Base-by-base conservation (phyloP, 2,113 vertebrate genomes). In the Meriones unguiculatus region DNA sequence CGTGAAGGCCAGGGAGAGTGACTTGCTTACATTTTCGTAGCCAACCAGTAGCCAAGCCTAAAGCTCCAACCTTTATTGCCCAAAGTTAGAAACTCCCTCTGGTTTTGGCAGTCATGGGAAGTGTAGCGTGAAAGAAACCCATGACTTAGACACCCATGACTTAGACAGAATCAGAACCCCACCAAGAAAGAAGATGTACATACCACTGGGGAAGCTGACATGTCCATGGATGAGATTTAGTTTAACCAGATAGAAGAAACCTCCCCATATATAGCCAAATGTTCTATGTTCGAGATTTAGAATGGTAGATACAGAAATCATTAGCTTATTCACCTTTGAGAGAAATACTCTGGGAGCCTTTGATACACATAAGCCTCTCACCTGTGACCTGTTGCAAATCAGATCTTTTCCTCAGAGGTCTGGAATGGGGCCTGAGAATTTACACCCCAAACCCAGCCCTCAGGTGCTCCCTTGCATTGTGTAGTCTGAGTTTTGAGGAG, bases 31-130 rank as follows among this genome's bases (percentile, higher is more conserved):
- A 87, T 52, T 92, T 94, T 96, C 64, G 70, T n/a, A 62, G 88
- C 5, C 32, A 30, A 69, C 54, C 22, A 73, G 57, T 11, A 17
- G 81, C 25, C n/a, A 90, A 85, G 59, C 62, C 18, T 46, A 54
- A 38, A 89, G 87, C 89, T 94, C 94, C 95, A 98, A 91, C 85
- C 59, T 46, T 87, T 20, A 2, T n/a, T 59, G 90, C 73, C n/a
- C 82, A 32, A 72, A 70, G 20, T 84, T 89, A 93, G 85, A 86
- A 89, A 93, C 86, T 87, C 93, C 92, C 89, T 89, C 0, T 70
- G 77, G 11, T 69, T 82, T 73, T 73, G 91, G 64, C 90, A 91
- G 89, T 82, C 77, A 24, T 46, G 73, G 75, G 50, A 38, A 62
- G 14, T n/a, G 65, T 14, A 78, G 81, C 15, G 11, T 91, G 72